Conservation (phyloP, 2,113 vertebrate genomes). For the Neolamprologus toae region DNA sequence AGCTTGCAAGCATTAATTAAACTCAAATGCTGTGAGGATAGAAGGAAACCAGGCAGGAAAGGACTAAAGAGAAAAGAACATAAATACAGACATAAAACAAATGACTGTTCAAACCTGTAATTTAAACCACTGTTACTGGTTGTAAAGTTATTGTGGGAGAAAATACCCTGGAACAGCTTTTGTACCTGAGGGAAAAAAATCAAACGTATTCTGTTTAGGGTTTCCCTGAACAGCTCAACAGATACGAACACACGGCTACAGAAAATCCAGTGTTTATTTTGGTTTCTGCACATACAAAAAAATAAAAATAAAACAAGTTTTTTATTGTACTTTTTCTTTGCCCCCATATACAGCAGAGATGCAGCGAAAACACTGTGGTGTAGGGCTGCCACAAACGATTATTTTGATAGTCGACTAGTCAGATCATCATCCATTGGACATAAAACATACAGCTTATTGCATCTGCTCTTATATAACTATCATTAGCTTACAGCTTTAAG, state of each 20-base stretch:
- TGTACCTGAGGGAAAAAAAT: neutral
- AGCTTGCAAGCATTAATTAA: neutral
- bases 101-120: neutral
- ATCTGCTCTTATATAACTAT: too few relatives aligned
- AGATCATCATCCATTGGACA: too few relatives aligned
- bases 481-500: too few relatives aligned
- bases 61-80: neutral
- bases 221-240: neutral
- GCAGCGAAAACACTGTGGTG: neutral
- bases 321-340: neutral
- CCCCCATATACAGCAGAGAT: neutral
- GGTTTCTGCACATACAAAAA: neutral
- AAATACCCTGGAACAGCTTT: neutral
- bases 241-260: neutral
- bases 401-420: too few relatives aligned
- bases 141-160: neutral
- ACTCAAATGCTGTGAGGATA: neutral
- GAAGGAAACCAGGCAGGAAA: neutral
- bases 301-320: neutral
- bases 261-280: constrained; percentile 67
- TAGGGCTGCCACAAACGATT: too few relatives aligned
- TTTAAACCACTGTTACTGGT: neutral
- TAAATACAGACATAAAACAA: neutral
- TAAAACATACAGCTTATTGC: too few relatives aligned
- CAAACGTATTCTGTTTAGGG: neutral